Evolutionary conservation across 2,888 invertebrate genomes (phyloP).

Genomic region (Helicoverpa assulta): DNA sequence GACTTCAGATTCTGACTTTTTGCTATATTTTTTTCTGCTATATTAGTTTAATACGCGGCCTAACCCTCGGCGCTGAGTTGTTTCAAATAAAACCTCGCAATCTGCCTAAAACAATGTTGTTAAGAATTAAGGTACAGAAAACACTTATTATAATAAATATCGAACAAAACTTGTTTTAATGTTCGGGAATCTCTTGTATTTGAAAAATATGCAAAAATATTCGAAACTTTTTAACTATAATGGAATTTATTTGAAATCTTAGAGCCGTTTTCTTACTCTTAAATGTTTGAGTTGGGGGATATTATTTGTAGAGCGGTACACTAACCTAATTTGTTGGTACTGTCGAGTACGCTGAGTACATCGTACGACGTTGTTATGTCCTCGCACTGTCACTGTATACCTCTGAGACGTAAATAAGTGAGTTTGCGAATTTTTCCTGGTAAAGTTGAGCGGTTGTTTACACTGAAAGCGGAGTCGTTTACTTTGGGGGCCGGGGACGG

Average conservation of each 20-base stretch:
- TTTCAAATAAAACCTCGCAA: constrained; percentile 51
- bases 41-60: constrained; percentile 73
- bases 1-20: constrained; percentile 75
- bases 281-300: constrained; percentile 38
- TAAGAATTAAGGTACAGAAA: constrained; percentile 38
- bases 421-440: constrained; percentile 87
- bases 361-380: constrained; percentile 66
- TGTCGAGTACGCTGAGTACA: constrained; percentile 48
- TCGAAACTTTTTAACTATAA: constrained; percentile 49
- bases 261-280: constrained; percentile 29
- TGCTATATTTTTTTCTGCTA: constrained; percentile 73
- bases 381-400: constrained; percentile 78
- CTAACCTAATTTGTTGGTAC: constrained; percentile 54
- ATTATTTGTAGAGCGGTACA: constrained; percentile 45
- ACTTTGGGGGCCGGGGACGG: constrained; percentile 75
- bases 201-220: constrained; percentile 57
- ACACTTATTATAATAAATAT: constrained; percentile 45
- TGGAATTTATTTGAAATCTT: constrained; percentile 54
- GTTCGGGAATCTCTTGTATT: constrained; percentile 41
- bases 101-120: constrained; percentile 31
- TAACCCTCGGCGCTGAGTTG: constrained; percentile 57
- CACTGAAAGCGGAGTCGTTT: constrained; percentile 87
- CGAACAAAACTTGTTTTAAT: constrained; percentile 39
- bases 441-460: constrained; percentile 87
- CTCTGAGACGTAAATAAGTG: constrained; percentile 85